Base-by-base conservation (phyloP, 2,888 invertebrate species). In the Brachynemurus nebulosus region DNA sequence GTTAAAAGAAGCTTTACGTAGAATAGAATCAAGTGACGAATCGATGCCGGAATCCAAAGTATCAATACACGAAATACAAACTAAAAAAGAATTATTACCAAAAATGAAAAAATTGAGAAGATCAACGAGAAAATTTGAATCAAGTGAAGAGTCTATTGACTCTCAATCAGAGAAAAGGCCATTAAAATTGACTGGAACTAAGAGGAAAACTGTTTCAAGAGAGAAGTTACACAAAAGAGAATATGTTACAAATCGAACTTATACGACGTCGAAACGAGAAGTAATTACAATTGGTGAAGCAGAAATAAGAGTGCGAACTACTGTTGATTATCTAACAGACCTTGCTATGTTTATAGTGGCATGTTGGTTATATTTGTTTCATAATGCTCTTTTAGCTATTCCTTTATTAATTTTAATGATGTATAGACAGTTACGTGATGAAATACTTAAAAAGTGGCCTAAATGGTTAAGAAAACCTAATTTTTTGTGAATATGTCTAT, bases 311-410 rank as follows among this genome's bases (percentile, higher is more conserved):
- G 81, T 84, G 1, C 72, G 78, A 50, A 72, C 79, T 2, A 75
- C 73, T 1, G 66, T 86, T 18, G 80, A 79, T 57, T 86, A 83
- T 57, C 64, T 76, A 18, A 82, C 82, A 1, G 86, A 88, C 60
- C 60, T 85, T 46, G 78, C 80, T 34, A 70, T 88, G 55, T 72
- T 88, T 47, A 51, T 78, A 27, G 74, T 86, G 11, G 86, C 88
- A 18, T 78, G 81, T 60, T 88, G 86, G 76, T 70, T 86, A 25
- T 88, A 86, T 63, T 64, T 86, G 45, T 86, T 86, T 57, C 80
- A 81, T 56, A 83, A 83, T 57, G 84, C 85, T 58, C 69, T 80
- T 50, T 69, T 85, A 39, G 84, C 85, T n/a, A 71, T 88, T 52
- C 88, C 88, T 23, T 76, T 86, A 53, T 70, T 88, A 47, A 69